phyloP scores from a whole-genome alignment of 2,113 vertebrate species.

The Sarotherodon lohbergeri region DNA sequence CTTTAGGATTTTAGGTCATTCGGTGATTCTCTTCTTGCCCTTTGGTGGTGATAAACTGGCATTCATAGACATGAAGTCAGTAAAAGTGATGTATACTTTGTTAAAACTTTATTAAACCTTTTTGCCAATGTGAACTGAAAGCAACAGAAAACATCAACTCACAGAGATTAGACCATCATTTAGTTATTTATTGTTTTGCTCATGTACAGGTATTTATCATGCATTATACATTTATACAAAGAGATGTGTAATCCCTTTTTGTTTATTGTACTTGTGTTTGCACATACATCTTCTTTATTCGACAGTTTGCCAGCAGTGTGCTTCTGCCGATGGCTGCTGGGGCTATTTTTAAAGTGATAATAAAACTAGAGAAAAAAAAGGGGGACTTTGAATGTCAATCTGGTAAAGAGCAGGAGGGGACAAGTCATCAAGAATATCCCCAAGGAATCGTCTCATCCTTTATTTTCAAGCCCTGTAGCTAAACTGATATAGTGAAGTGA shows the following conservation, averaged over 20 bases:
- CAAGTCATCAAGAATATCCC: slow-evolving; percentile 49
- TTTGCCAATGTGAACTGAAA: background rate
- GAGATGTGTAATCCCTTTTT: background rate
- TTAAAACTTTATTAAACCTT: background rate
- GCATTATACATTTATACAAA: background rate
- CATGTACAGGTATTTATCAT: background rate
- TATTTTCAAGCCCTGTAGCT: slow-evolving; percentile 42
- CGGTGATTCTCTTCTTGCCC: background rate
- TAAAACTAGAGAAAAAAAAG: background rate
- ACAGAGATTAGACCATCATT: background rate
- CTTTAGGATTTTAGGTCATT: background rate
- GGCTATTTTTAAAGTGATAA: slow-evolving; percentile 34
- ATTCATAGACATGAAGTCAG: background rate
- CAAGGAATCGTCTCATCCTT: slow-evolving; percentile 35
- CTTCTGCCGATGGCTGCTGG: background rate
- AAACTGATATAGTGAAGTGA: slow-evolving; percentile 44
- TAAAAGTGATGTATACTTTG: background rate
- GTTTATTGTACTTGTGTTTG: background rate
- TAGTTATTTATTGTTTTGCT: background rate
- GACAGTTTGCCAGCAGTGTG: background rate
- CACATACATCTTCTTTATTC: background rate
- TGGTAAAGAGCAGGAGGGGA: slow-evolving; percentile 23
- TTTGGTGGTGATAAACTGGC: background rate
- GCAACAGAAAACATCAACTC: background rate
- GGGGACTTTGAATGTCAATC: slow-evolving; percentile 1